phyloP scores from a whole-genome alignment of 1,140 invertebrate species.

The Zaprionus kolodkinae region DNA sequence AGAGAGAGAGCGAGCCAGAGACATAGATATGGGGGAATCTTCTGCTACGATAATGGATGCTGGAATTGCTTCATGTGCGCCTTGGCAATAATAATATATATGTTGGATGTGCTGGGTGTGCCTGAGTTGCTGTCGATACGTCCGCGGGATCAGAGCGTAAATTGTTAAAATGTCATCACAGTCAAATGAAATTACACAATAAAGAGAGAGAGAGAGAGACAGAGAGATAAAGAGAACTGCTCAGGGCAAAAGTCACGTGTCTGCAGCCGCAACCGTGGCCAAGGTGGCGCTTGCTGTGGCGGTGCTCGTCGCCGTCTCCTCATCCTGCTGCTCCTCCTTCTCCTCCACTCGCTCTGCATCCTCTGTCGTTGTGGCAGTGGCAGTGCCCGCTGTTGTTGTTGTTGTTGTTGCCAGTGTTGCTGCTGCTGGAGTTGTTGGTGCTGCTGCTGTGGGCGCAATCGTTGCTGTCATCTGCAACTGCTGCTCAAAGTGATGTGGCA shows the following conservation, averaged over 20 bases:
- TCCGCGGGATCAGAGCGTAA: conserved; percentile 62
- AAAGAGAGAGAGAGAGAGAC: conserved; percentile 5
- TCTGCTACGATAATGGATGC: neutral
- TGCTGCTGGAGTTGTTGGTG: conserved; percentile 20
- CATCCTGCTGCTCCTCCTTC: conserved; percentile 15
- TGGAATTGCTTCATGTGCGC: conserved; percentile 7
- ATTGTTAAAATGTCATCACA: conserved; percentile 82
- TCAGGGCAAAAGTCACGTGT: conserved; percentile 47
- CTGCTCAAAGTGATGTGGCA: conserved; percentile 53
- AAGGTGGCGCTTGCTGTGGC: conserved; percentile 21
- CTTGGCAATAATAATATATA: conserved; percentile 1
- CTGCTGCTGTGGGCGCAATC: conserved; percentile 12
- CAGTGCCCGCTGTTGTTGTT: conserved; percentile 12
- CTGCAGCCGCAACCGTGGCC: conserved; percentile 13
- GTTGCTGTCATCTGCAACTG: conserved; percentile 16
- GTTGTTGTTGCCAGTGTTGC: conserved; percentile 15
- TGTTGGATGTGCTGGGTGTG: conserved; percentile 41
- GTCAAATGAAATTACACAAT: conserved; percentile 75
- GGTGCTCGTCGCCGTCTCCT: no score
- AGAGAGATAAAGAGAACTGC: conserved; percentile 2
- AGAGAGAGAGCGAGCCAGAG: neutral
- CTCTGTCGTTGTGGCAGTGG: conserved; percentile 12
- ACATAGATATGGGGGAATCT: neutral
- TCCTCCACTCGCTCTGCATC: conserved; percentile 5
- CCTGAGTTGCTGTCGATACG: conserved; percentile 59